Evolutionary conservation across 2,113 vertebrate genomes (phyloP).

Genomic region (Silurus glanis): DNA sequence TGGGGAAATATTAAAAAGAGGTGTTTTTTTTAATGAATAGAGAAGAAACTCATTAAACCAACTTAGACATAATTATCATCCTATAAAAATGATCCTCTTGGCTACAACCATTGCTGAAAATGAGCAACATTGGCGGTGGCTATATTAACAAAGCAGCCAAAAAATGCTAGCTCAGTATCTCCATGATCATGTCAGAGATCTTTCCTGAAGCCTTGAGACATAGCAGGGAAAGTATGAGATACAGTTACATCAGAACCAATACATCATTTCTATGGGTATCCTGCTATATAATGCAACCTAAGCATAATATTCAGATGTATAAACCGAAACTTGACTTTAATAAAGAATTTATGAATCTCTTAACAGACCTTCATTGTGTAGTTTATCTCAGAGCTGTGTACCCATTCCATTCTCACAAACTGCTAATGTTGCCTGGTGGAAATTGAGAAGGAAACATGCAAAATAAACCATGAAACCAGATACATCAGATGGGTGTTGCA

Average conservation of each 20-base stretch:
- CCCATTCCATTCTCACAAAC: not conserved
- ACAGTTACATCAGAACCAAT: not conserved
- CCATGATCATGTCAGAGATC: not conserved
- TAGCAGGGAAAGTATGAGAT: not conserved
- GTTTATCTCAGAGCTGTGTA: not conserved
- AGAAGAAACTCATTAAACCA: not conserved
- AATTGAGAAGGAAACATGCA: not conserved
- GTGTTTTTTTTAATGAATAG: not conserved
- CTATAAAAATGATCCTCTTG: not conserved
- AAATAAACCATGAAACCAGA: not conserved
- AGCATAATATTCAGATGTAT: not conserved
- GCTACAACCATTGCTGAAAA: not conserved
- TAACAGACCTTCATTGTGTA: not conserved
- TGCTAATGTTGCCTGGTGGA: not conserved
- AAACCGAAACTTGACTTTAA: not conserved
- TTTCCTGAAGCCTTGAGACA: not conserved
- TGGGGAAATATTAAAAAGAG: not conserved
- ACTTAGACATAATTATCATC: not conserved
- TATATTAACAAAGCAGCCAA: not conserved
- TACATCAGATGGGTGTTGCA: not conserved
- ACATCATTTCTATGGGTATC: not conserved
- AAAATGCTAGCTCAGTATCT: not conserved
- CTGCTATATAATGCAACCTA: not conserved
- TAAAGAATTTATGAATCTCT: conserved; percentile 2
- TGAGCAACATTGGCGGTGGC: not conserved